Base-by-base conservation (phyloP, 2,113 vertebrate species). In the Hippopotamus amphibius region DNA sequence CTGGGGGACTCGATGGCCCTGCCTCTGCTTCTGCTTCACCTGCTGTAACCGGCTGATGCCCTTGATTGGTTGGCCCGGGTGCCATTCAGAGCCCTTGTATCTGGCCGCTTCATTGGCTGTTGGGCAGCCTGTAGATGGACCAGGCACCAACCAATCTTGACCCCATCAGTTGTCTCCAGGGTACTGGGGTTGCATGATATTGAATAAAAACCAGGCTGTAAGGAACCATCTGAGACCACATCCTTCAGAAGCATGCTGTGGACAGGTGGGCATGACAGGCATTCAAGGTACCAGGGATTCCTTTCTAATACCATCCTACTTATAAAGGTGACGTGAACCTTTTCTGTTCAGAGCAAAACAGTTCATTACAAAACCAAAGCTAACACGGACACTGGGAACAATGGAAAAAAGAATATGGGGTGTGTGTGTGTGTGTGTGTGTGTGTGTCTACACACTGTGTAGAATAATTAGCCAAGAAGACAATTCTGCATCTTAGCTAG, bases 401-500 rank as follows among this genome's bases (percentile, higher is more conserved):
- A 5, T 21, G 53, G 50, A 13, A 61, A 72, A 81, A 16, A 48
- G 53, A 69, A 26, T 13, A 0, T 33, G 15, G 7, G 0, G 3
- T 16, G 19, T 92, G 50, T 55, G 8, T 71, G 3, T 24, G 1
- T 66, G 0, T 41, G 6, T 55, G n/a, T 48, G n/a, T 68, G n/a
- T 14, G 21, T 17, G 12, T 13, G 33, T 6, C 19, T 3, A 6
- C 2, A 0, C 16, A 26, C 41, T 57, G 1, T 15, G 1, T 12
- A 48, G 43, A 83, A 24, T 43, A 66, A 57, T 77, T 12, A 95
- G 37, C 41, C 50, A 68, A 26, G 57, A 69, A 65, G 69, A 87
- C 71, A 89, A 90, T 53, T 65, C 72, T 88, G 4, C 77, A 16
- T 82, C 77, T 96, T 72, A 46, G 53, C 71, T 77, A 89, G 87